Evolutionary conservation across 2,888 invertebrate species (phyloP).

Genomic region (Mactromeris polynyma): DNA sequence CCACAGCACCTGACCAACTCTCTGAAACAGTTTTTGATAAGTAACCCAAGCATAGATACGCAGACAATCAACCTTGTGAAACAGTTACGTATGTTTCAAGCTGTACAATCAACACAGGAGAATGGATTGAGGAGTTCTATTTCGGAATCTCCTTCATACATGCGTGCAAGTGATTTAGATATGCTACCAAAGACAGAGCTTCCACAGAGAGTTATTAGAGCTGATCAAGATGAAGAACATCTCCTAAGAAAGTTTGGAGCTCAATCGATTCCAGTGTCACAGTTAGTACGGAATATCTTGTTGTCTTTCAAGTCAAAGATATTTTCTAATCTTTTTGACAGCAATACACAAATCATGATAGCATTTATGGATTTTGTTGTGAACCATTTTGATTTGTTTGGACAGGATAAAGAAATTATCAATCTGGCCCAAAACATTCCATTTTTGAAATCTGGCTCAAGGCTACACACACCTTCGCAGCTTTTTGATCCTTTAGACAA

Average conservation of each 20-base stretch:
- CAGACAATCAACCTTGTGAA: neutral
- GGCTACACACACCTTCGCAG: constrained; percentile 49
- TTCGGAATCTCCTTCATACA: neutral
- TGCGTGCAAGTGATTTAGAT: neutral
- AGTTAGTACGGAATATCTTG: neutral
- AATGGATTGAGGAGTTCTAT: neutral
- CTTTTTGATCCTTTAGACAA: constrained; percentile 53
- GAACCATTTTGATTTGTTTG: constrained; percentile 33
- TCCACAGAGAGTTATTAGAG: neutral
- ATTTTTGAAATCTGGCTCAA: constrained; percentile 41
- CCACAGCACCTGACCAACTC: neutral
- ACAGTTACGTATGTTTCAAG: constrained; percentile 3
- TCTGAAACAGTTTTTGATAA: neutral
- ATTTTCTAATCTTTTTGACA: neutral
- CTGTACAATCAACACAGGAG: neutral
- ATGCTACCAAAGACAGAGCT: neutral
- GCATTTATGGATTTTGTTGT: constrained; percentile 60
- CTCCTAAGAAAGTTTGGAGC: neutral
- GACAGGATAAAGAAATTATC: constrained; percentile 23
- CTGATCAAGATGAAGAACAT: neutral
- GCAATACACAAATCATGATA: neutral
- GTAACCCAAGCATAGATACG: neutral
- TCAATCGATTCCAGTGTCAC: neutral
- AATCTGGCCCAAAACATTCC: constrained; percentile 30
- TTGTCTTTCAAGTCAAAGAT: neutral